phyloP scores from a whole-genome alignment of 2,888 invertebrate genomes.

The Xylocampa areola region DNA sequence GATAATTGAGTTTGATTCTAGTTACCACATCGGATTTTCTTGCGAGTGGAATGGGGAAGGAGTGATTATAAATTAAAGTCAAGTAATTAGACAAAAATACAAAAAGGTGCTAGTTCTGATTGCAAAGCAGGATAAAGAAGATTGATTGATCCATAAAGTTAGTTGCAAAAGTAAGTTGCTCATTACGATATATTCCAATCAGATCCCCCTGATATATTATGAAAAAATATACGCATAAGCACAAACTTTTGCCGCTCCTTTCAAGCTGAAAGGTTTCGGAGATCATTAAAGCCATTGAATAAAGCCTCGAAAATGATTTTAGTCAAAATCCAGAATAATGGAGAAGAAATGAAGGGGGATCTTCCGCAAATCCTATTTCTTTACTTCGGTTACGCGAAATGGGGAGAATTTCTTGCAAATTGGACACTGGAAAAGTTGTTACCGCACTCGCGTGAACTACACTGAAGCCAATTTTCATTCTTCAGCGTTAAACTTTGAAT shows the following conservation, averaged over 20 bases:
- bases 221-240: constrained; percentile 2
- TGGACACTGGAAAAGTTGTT: constrained; percentile 74
- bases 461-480: constrained; percentile 69
- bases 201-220: too few species aligned
- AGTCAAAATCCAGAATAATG: constrained; percentile 65
- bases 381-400: constrained; percentile 64
- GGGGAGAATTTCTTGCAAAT: constrained; percentile 72
- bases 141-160: too few species aligned
- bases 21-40: constrained; percentile 1
- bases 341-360: constrained; percentile 64
- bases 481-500: constrained; percentile 61
- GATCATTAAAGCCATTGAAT: constrained; percentile 59
- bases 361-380: constrained; percentile 69
- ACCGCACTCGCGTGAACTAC: constrained; percentile 66
- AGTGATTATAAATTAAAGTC: too few species aligned
- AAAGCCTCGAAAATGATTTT: constrained; percentile 60
- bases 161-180: too few species aligned
- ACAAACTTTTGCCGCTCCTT: constrained; percentile 29
- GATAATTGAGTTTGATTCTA: constrained; percentile 16
- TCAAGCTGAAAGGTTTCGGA: constrained; percentile 48
- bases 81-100: too few species aligned
- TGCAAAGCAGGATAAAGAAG: too few species aligned
- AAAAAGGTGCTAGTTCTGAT: too few species aligned
- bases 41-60: neutral
- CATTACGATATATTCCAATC: too few species aligned